A percentile compares a stretch with the other conserved stretches of the same genome.
These are phyloP conservation scores for Mylabris phalerata DNA, from an alignment of 1,140 invertebrate species.

Conservation along the genomic window DNA sequence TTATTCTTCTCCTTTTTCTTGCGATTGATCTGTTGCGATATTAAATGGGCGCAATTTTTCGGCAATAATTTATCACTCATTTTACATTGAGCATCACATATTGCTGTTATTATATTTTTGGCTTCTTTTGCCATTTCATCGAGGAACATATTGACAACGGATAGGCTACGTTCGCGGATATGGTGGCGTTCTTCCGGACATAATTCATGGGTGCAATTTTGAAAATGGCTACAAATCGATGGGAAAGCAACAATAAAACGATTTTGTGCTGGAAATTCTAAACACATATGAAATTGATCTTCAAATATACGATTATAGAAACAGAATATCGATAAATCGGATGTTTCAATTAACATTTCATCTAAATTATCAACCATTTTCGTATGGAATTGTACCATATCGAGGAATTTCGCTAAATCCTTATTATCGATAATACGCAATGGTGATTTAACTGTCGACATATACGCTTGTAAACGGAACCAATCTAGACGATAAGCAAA, in stretches of 20 bases:
- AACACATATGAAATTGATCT: constrained; percentile 96
- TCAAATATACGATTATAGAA: constrained; percentile 97
- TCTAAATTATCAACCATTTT: constrained; percentile 99
- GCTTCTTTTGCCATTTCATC: constrained; percentile 99
- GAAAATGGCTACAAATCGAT: constrained; percentile 95
- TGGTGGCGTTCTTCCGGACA: constrained; percentile 98
- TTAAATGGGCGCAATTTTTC: constrained; percentile 87
- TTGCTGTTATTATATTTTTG: constrained; percentile 96
- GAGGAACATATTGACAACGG: constrained; percentile 94
- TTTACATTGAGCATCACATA: constrained; percentile 94
- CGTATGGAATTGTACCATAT: constrained; percentile 94
- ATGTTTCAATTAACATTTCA: constrained; percentile 93
- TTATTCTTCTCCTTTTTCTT: constrained; percentile 92
- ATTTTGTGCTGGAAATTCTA: constrained; percentile 97
- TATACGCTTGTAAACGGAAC: constrained; percentile 94
- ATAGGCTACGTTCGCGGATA: constrained; percentile 89
- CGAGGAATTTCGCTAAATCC: constrained; percentile 85
- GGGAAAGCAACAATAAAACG: constrained; percentile 97
- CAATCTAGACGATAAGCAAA: constrained; percentile 87
- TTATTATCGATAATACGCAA: constrained; percentile 80
- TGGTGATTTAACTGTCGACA: constrained; percentile 76
- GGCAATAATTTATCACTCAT: constrained; percentile 90
- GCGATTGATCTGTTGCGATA: constrained; percentile 78
- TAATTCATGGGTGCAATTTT: constrained; percentile 94
- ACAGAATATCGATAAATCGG: constrained; percentile 94